Conservation (phyloP, 1,140 invertebrate species). For the Drosophila pandora region DNA sequence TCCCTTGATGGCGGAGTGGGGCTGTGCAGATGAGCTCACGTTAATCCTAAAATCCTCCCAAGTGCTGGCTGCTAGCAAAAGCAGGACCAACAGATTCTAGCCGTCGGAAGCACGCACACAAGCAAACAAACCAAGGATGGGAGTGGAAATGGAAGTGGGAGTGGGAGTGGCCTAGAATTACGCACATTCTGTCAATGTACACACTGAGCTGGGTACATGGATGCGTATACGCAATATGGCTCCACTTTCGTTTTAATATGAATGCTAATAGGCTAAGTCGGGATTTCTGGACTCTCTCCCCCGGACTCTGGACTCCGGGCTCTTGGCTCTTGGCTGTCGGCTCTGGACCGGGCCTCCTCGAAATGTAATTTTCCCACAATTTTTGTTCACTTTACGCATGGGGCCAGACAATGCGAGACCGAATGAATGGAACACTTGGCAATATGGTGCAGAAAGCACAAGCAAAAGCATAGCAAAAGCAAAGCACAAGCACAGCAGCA, state of each 20-base stretch:
- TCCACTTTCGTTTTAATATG: conserved; percentile 82
- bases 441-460: conserved; percentile 33
- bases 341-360: conserved; percentile 17
- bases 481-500: conserved; percentile 17
- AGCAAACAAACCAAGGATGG: neutral
- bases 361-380: conserved; percentile 81
- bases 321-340: too few species aligned
- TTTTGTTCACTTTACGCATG: conserved; percentile 79
- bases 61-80: conserved; percentile 50
- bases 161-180: conserved; percentile 17
- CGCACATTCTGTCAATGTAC: conserved; percentile 47
- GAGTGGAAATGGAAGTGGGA: neutral
- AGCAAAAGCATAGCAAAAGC: conserved; percentile 11
- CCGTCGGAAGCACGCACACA: conserved; percentile 40
- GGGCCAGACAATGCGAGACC: conserved; percentile 58
- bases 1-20: conserved; percentile 31
- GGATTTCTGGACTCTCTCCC: conserved; percentile 62
- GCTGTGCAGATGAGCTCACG: conserved; percentile 49
- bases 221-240: conserved; percentile 79
- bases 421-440: conserved; percentile 56
- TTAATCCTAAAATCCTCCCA: conserved; percentile 81
- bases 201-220: conserved; percentile 45
- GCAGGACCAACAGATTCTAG: conserved; percentile 62
- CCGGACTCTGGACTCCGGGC: too few species aligned
- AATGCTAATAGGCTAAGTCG: conserved; percentile 82